Conservation (phyloP, 2,888 invertebrate genomes). For the Apamea epomidion region DNA sequence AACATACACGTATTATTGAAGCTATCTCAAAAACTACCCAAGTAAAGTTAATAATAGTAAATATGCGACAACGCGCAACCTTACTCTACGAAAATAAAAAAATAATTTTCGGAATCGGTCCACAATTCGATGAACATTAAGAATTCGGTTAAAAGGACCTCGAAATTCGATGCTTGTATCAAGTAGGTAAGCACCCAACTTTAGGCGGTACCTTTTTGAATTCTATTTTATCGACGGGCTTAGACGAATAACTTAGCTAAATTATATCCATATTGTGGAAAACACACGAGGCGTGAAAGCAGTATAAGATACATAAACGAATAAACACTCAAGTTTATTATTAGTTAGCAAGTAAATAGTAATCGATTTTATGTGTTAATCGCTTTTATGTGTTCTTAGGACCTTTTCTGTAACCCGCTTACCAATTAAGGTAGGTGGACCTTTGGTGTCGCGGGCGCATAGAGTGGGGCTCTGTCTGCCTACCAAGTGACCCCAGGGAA, state of each 20-base stretch:
- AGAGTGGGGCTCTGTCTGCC: too few species aligned
- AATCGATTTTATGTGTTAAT: too few species aligned
- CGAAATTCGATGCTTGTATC: neutral
- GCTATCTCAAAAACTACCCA: too few species aligned
- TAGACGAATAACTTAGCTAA: neutral
- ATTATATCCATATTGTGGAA: neutral
- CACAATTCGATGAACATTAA: neutral
- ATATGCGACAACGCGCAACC: too few species aligned
- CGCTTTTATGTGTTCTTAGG: too few species aligned
- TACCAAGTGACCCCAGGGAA: too few species aligned
- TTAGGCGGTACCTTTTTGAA: neutral
- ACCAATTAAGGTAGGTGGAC: too few species aligned
- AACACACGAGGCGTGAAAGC: slow-evolving; percentile 3
- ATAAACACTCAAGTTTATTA: slow-evolving; percentile 30
- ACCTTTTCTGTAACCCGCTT: too few species aligned
- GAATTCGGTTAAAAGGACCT: neutral
- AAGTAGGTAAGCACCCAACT: neutral
- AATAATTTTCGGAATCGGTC: neutral
- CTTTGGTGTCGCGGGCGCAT: too few species aligned
- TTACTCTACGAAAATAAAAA: too few species aligned
- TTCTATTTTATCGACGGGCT: neutral
- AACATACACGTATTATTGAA: neutral
- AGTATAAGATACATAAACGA: slow-evolving; percentile 14
- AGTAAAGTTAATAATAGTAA: too few species aligned
- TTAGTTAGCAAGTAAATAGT: slow-evolving; percentile 4